Evolutionary conservation across 2,113 vertebrate genomes (phyloP), one percentile per base, ranked within the genome.

Genomic region (Triplophysa tibetana): DNA sequence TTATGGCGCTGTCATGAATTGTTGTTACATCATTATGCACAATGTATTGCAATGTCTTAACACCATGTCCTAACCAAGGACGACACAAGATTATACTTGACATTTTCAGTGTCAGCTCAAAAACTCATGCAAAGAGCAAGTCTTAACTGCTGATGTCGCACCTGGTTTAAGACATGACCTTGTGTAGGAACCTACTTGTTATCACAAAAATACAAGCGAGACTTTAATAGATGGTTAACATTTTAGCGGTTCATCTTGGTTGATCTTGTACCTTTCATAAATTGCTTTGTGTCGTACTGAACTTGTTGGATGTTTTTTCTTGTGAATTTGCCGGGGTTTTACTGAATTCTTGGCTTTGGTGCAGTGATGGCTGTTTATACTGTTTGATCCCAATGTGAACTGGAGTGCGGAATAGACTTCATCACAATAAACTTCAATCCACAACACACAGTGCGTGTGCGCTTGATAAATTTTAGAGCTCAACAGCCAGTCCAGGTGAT

Each of bases 381-480:
- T 85, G 85, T 86, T 82, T 84, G 83, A 82, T 87, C 85, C 86
- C 75, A 69, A 72, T 89, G 86, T 88, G 84, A 54, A 79, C 88
- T 91, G 81, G 88, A 82, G 83, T 89, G 87, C 82, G 50, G 82
- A 80, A 82, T 82, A 88, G 87, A 82, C 77, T 63, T 78, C 72
- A 84, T 85, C 82, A 85, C 69, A 41, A 83, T 76, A 68, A 82
- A 88, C 85, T 77, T 86, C 85, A 24, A 65, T 61, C 26, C 79
- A 63, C 65, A 81, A 74, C 68, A 82, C 87, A 63, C 33, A 6
- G 43, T 45, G 56, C 77, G 65, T 86, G 87, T 85, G 78, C 82
- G 83, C 67, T 86, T 86, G 90, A 91, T 91, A 88, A 91, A 91
- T 81, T 75, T 75, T 52, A 52, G 43, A 72, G 78, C 69, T 68